Percentiles rank a stretch among this genome's conserved stretches.
These are phyloP conservation scores for Xenus cinereus DNA, from an alignment of 2,113 vertebrate genomes.

Conservation along the genomic window DNA sequence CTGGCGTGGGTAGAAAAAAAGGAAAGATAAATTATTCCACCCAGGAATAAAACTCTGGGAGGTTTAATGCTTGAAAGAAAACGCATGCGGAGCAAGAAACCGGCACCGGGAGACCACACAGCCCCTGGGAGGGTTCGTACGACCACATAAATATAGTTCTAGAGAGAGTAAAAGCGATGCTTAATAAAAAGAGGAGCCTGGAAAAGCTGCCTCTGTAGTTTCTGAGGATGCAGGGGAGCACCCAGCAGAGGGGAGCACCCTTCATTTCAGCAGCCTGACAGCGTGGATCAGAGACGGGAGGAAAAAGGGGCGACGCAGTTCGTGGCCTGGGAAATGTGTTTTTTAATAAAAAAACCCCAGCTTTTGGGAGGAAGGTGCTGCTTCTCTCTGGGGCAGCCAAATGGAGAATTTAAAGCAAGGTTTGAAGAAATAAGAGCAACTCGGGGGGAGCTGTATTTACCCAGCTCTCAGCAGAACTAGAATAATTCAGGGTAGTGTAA, in stretches of 20 bases:
- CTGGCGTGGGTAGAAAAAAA: fast-evolving
- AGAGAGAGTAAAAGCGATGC: fast-evolving
- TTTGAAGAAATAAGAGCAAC: neutral
- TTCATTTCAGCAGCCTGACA: neutral
- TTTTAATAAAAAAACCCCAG: neutral
- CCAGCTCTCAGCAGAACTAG: neutral
- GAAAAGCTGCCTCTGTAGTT: neutral
- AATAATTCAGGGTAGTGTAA: neutral
- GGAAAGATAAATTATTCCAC: neutral
- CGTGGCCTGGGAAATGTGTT: neutral
- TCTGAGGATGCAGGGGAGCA: fast-evolving
- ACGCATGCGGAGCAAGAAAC: neutral
- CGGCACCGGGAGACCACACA: fast-evolving
- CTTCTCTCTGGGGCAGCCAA: neutral
- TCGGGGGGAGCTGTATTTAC: neutral
- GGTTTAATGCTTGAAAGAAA: neutral
- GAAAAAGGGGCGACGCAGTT: fast-evolving
- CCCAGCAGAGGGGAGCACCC: neutral
- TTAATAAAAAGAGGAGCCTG: neutral
- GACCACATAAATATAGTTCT: fast-evolving
- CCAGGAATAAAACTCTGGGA: fast-evolving
- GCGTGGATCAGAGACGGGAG: neutral
- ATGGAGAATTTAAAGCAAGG: neutral
- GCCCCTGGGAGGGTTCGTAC: neutral
- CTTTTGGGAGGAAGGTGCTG: neutral